Percentiles rank a stretch among this genome's conserved stretches.
Conservation (phyloP, 2,888 invertebrate species). For the Aspidiotus destructor region DNA sequence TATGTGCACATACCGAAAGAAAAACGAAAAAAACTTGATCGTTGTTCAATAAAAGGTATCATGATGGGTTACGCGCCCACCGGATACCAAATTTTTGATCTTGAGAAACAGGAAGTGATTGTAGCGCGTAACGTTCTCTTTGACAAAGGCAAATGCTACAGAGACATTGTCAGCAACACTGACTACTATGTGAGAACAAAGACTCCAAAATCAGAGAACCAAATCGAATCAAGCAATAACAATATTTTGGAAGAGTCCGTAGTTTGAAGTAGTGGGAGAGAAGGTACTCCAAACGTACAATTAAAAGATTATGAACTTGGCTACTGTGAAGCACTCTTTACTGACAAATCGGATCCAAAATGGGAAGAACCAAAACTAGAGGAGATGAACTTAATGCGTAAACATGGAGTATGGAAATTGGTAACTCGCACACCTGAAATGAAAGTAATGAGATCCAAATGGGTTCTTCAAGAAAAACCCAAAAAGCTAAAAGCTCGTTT, state of each 20-base stretch:
- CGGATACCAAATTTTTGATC: neutral
- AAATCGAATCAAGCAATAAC: too few relatives aligned
- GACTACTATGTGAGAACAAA: too few relatives aligned
- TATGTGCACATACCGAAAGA: neutral
- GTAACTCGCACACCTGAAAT: neutral
- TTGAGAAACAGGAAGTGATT: neutral
- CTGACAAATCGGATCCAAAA: neutral
- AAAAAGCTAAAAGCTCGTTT: neutral
- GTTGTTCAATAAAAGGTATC: neutral
- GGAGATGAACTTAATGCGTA: neutral
- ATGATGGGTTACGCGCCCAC: neutral
- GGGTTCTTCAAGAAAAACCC: constrained; percentile 3
- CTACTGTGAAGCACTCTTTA: neutral
- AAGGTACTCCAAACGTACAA: neutral
- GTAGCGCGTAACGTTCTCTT: neutral
- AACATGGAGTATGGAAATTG: neutral
- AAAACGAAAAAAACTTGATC: neutral
- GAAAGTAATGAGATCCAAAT: constrained; percentile 1
- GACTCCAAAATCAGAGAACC: too few relatives aligned
- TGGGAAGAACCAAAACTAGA: neutral
- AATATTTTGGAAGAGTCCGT: too few relatives aligned
- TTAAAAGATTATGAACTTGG: neutral
- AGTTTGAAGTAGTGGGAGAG: neutral
- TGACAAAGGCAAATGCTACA: neutral
- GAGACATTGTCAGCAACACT: neutral